Evolutionary conservation across 1,140 invertebrate genomes (phyloP), one percentile per base, ranked within the genome.

Genomic region (Globodera ellingtonae): DNA sequence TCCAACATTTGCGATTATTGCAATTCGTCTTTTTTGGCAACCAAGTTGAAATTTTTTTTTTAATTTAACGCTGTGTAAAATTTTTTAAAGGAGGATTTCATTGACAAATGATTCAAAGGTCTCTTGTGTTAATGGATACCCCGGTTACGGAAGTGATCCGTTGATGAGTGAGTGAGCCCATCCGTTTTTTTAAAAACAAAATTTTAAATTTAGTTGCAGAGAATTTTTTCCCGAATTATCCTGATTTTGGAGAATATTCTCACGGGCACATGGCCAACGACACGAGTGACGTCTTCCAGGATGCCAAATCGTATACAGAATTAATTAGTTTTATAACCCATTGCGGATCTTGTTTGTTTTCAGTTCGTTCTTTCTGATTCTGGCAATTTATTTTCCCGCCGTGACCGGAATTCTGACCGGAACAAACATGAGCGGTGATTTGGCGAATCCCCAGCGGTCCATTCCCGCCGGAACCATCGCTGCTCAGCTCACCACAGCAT

Each of bases 341-440:
- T 98, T 1, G 24, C 24, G 24, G 24, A 24, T 1, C 0, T 21
- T 94, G 95, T 52, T 7, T 7, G 1, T 62, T 62, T 62, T 62
- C 1, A 97, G 96, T 3, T 96, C 4, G 0, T 99, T 99, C 89
- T 97, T 96, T 9, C 93, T 99, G 82, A 92, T 99, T 0, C 94
- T 99, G 82, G 97, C 96, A 82, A 99, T 99, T 86, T 99, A 98
- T 91, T 99, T 98, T 24, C 99, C 99, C 91, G 95, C 95, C 47
- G 95, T 97, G 4, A 99, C 98, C 9, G 98, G 98, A 3, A 98
- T 99, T 80, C 97, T 99, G 94, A 97, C 97, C 72, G 98, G 98
- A 3, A 81, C 84, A 8, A 85, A 85, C 52, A 86, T 88, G 87
- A 83, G 80, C 72, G 87, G 98, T 84, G 98, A 99, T 90, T 92